A percentile compares a stretch with the other conserved stretches of the same genome.
Evolutionary conservation across 2,888 invertebrate species (phyloP).

Genomic region (Diaprepes abbreviatus): DNA sequence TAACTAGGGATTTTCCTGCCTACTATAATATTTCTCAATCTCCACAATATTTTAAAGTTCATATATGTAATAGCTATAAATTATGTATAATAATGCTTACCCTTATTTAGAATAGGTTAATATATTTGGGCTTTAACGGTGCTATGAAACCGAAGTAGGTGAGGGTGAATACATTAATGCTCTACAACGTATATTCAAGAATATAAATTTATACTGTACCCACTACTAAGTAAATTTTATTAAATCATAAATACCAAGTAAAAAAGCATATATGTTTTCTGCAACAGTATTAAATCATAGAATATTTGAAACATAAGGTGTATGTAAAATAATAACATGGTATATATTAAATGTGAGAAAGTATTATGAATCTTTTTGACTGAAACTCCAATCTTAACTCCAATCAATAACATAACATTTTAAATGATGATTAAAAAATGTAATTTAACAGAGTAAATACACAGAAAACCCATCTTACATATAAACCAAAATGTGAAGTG

Average conservation of each 20-base stretch:
- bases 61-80: slow-evolving; percentile 37
- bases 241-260: slow-evolving; percentile 23
- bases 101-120: slow-evolving; percentile 46
- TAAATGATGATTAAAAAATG: too few relatives aligned
- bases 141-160: slow-evolving; percentile 45
- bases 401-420: too few relatives aligned
- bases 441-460: too few relatives aligned
- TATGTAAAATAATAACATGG: too few relatives aligned
- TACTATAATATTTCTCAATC: slow-evolving; percentile 21
- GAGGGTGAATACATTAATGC: slow-evolving; percentile 50
- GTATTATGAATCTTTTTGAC: too few relatives aligned
- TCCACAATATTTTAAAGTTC: slow-evolving; percentile 32
- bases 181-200: slow-evolving; percentile 29
- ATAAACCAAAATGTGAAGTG: too few relatives aligned
- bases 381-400: too few relatives aligned
- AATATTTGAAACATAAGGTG: too few relatives aligned
- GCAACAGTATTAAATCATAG: too few relatives aligned
- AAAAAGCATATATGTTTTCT: too few relatives aligned
- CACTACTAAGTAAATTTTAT: slow-evolving; percentile 38
- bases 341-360: too few relatives aligned
- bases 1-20: neutral
- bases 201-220: slow-evolving; percentile 40
- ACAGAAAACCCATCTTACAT: too few relatives aligned
- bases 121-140: slow-evolving; percentile 43
- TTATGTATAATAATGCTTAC: slow-evolving; percentile 42